phyloP scores from a whole-genome alignment of 2,888 invertebrate genomes.

The Petrophora chlorosata region DNA sequence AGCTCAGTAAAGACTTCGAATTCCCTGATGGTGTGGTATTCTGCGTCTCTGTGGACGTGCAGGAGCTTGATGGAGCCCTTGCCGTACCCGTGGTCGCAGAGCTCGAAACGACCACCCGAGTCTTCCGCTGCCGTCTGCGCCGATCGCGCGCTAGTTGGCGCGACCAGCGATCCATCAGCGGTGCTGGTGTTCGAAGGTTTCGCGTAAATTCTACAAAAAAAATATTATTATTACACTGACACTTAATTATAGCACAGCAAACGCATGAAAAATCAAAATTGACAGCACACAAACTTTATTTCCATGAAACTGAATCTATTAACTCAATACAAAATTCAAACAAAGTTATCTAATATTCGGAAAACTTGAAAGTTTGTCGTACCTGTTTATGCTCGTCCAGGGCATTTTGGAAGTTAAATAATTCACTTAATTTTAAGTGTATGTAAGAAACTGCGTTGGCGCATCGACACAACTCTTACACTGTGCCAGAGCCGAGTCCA shows the following conservation, averaged over 20 bases:
- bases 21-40: constrained; percentile 88
- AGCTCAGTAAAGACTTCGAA: constrained; percentile 89
- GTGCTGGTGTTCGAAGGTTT: constrained; percentile 75
- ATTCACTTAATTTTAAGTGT: constrained; percentile 74
- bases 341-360: no score
- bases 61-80: constrained; percentile 90
- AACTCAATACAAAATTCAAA: no score
- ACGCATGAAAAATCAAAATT: not conserved
- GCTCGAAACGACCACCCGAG: constrained; percentile 81
- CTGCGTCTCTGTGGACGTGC: constrained; percentile 87
- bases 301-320: not conserved
- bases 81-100: constrained; percentile 88
- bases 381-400: constrained; percentile 81
- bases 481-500: constrained; percentile 51
- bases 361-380: no score
- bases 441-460: constrained; percentile 70
- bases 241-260: not conserved
- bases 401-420: constrained; percentile 62
- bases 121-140: constrained; percentile 70
- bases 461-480: constrained; percentile 59
- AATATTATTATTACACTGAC: constrained; percentile 1
- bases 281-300: constrained; percentile 8
- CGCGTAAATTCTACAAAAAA: constrained; percentile 72
- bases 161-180: constrained; percentile 44
- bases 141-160: constrained; percentile 36